Percentiles rank a stretch among this genome's conserved stretches.
phyloP scores from a whole-genome alignment of 2,888 invertebrate genomes.

The Cantharis flavilabris region DNA sequence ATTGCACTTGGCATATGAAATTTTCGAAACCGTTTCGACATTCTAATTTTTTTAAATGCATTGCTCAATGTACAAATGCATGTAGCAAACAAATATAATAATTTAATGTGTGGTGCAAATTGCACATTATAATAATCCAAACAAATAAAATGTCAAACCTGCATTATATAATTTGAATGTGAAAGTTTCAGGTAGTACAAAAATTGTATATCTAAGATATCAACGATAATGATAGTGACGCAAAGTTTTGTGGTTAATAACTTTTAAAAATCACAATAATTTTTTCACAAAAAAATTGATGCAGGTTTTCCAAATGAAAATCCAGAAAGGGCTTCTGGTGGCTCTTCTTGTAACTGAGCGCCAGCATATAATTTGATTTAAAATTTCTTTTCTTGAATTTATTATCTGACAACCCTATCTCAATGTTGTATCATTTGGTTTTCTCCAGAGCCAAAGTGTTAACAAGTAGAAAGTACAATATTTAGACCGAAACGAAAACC shows the following conservation, averaged over 20 bases:
- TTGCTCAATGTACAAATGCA: neutral
- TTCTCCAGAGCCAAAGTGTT: neutral
- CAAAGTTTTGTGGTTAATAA: neutral
- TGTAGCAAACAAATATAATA: neutral
- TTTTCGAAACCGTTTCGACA: neutral
- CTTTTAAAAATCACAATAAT: neutral
- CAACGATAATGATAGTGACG: neutral
- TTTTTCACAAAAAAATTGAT: neutral
- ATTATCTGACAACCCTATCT: neutral
- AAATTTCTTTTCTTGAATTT: neutral
- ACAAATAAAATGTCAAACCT: conserved; percentile 10
- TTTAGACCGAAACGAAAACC: conserved; percentile 15
- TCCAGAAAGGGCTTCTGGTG: neutral
- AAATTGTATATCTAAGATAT: neutral
- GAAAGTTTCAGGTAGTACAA: conserved; percentile 2
- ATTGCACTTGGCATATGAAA: neutral
- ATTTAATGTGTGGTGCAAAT: neutral
- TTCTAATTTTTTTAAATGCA: neutral
- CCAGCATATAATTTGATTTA: neutral
- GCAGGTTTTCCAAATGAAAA: neutral
- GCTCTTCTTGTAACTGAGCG: neutral
- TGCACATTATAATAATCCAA: neutral
- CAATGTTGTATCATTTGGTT: neutral
- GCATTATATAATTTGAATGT: conserved; percentile 6
- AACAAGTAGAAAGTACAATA: conserved; percentile 13